Conservation (phyloP, 2,113 vertebrate genomes). For the Typhlomys cinereus region DNA sequence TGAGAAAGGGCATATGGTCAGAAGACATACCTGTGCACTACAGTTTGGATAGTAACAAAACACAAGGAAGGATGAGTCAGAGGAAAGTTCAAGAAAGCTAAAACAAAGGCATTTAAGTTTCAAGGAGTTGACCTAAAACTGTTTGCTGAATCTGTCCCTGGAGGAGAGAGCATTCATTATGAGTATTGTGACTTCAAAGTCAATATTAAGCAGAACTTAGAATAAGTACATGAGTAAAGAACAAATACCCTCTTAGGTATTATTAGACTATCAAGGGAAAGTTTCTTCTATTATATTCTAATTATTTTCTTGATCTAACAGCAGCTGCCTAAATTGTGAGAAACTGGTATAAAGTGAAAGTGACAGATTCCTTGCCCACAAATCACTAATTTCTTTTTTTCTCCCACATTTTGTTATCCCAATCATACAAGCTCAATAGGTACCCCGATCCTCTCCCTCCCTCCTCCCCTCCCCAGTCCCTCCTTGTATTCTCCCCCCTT, state of each 20-base stretch:
- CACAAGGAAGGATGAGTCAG: background rate
- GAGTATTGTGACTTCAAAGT: background rate
- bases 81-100: background rate
- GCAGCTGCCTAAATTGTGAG: background rate
- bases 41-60: background rate
- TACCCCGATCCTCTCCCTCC: too few relatives aligned
- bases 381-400: too few relatives aligned
- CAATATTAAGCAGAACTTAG: background rate
- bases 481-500: too few relatives aligned
- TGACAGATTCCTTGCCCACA: background rate
- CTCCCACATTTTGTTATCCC: too few relatives aligned
- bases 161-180: background rate
- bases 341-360: background rate
- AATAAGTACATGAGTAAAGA: background rate
- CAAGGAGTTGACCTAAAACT: background rate
- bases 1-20: background rate
- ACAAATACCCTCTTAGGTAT: background rate
- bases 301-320: background rate
- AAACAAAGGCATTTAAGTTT: background rate
- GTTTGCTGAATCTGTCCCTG: background rate
- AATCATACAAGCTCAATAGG: too few relatives aligned
- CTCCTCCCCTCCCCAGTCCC: too few relatives aligned
- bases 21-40: background rate
- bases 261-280: background rate
- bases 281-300: background rate